These are phyloP conservation scores for Nysson spinosus DNA, from an alignment of 2,888 invertebrate genomes.

Conservation along the genomic window DNA sequence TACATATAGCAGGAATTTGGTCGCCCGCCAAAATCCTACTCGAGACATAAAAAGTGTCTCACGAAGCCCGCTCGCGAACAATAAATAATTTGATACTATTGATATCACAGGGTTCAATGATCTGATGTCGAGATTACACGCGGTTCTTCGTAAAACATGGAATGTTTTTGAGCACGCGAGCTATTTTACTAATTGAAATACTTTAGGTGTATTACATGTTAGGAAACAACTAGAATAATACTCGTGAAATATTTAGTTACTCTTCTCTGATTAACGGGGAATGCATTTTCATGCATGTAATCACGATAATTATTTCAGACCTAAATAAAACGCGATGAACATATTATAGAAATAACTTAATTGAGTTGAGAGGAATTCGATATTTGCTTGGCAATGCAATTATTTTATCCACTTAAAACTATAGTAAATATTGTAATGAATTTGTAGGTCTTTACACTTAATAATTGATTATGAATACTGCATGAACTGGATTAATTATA, in stretches of 20 bases:
- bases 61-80: slow-evolving; percentile 6
- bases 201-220: background rate
- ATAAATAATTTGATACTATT: slow-evolving; percentile 32
- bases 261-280: too few relatives aligned
- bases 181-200: background rate
- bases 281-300: slow-evolving; percentile 42
- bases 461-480: too few relatives aligned
- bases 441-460: too few relatives aligned
- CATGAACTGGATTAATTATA: too few relatives aligned
- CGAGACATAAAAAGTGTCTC: background rate
- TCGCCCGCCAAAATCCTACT: slow-evolving; percentile 14
- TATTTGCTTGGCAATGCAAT: too few relatives aligned
- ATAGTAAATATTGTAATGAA: too few relatives aligned
- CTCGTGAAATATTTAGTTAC: too few relatives aligned
- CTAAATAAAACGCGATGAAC: too few relatives aligned
- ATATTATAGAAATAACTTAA: too few relatives aligned
- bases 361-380: too few relatives aligned
- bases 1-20: slow-evolving; percentile 13
- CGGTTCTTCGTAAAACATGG: background rate
- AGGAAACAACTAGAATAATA: background rate
- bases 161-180: background rate
- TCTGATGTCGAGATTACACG: background rate
- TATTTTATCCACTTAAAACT: too few relatives aligned
- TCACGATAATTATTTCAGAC: too few relatives aligned
- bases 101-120: slow-evolving; percentile 22